Evolutionary conservation across 2,888 invertebrate genomes (phyloP).

Genomic region (Petrolisthes cinctipes): DNA sequence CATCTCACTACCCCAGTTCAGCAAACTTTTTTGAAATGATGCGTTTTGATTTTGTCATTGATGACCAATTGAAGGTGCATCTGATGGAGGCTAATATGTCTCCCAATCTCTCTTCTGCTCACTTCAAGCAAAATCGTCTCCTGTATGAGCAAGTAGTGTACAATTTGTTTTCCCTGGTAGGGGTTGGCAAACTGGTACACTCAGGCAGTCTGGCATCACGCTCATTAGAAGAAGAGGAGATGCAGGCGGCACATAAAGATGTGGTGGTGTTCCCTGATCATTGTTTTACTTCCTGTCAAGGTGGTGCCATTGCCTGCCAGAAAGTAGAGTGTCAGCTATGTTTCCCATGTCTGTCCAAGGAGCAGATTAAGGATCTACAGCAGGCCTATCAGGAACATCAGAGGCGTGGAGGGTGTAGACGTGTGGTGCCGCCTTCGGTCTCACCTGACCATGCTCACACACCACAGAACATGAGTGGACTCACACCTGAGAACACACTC

Average conservation of each 20-base stretch:
- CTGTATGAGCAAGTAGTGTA: conserved; percentile 93
- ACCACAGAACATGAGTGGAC: conserved; percentile 70
- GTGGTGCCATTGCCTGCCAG: conserved; percentile 74
- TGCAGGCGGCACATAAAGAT: conserved; percentile 84
- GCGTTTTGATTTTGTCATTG: conserved; percentile 92
- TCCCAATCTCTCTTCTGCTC: conserved; percentile 93
- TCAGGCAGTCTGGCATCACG: conserved; percentile 37
- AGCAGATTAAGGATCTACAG: conserved; percentile 73
- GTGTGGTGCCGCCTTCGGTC: conserved; percentile 81
- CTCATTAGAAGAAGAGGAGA: conserved; percentile 73
- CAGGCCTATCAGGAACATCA: conserved; percentile 84
- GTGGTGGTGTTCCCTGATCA: conserved; percentile 80
- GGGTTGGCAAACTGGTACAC: conserved; percentile 72
- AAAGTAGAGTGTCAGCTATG: conserved; percentile 82
- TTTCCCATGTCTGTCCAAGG: conserved; percentile 79
- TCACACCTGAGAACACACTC: conserved; percentile 80
- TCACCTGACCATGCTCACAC: conserved; percentile 60
- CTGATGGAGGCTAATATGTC: conserved; percentile 98
- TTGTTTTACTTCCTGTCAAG: conserved; percentile 74
- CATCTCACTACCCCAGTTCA: conserved; percentile 68
- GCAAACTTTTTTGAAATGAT: conserved; percentile 93
- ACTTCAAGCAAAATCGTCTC: conserved; percentile 86
- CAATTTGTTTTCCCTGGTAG: conserved; percentile 84
- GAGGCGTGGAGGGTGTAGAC: conserved; percentile 82
- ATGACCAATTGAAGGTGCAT: conserved; percentile 86